phyloP scores from a whole-genome alignment of 2,797 vertebrate genomes.

The Myoxocephalus aenaeus region DNA sequence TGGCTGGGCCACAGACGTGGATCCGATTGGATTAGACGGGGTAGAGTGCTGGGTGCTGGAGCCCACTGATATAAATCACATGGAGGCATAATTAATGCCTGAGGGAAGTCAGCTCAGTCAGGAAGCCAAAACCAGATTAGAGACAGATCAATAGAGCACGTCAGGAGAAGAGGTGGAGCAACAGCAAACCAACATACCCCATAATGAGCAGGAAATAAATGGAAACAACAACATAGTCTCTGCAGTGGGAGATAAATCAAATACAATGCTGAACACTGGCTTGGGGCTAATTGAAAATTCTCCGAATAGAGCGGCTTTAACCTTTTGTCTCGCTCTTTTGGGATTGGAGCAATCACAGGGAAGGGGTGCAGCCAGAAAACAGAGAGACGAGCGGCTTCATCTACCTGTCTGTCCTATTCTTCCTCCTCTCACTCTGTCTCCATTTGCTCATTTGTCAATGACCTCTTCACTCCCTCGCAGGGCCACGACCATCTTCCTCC shows the following conservation, averaged over 20 bases:
- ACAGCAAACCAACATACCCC: conserved; percentile 26
- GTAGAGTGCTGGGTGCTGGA: conserved; percentile 62
- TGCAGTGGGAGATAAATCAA: conserved; percentile 40
- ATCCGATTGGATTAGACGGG: conserved; percentile 79
- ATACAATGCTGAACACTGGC: conserved; percentile 14
- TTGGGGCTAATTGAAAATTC: conserved; percentile 44
- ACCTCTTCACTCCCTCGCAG: conserved; percentile 33
- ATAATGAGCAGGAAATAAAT: conserved; percentile 35
- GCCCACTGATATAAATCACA: conserved; percentile 77
- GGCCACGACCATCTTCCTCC: conserved; percentile 35
- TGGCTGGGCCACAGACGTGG: conserved; percentile 64
- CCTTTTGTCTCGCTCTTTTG: conserved; percentile 43
- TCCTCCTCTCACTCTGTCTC: conserved; percentile 9
- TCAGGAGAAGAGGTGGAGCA: conserved; percentile 64
- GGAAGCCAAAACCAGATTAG: conserved; percentile 80
- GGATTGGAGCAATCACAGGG: conserved; percentile 36
- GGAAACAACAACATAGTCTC: neutral
- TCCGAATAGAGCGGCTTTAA: conserved; percentile 43
- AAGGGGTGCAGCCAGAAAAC: conserved; percentile 7
- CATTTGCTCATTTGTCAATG: conserved; percentile 33
- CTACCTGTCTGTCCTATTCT: conserved; percentile 8
- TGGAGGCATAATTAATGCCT: conserved; percentile 85
- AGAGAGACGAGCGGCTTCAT: conserved; percentile 30
- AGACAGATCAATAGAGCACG: conserved; percentile 79
- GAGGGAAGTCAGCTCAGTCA: conserved; percentile 73